These are phyloP conservation scores for Heliconius hermathena DNA, from an alignment of 1,140 invertebrate species.

Conservation along the genomic window DNA sequence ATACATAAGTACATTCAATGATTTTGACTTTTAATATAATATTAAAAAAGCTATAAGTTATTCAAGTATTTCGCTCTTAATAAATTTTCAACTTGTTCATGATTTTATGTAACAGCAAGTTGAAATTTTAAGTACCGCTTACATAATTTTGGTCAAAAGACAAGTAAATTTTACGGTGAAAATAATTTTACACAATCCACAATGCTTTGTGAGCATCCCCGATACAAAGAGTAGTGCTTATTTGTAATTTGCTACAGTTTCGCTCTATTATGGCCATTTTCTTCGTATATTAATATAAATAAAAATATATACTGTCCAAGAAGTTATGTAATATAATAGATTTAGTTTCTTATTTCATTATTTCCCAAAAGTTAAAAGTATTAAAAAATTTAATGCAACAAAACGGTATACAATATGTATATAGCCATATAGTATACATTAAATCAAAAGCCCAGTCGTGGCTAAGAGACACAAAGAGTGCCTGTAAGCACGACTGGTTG, in stretches of 20 bases:
- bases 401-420: not conserved
- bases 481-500: too few relatives aligned
- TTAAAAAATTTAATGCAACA: not conserved
- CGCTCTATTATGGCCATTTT: not conserved
- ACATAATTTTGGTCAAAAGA: constrained; percentile 7
- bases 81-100: constrained; percentile 10
- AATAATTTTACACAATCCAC: constrained; percentile 10
- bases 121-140: not conserved
- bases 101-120: constrained; percentile 5
- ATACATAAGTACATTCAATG: not conserved
- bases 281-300: not conserved
- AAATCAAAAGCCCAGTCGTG: too few relatives aligned
- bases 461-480: too few relatives aligned
- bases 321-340: not conserved
- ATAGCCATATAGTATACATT: too few relatives aligned
- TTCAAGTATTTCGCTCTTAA: not conserved
- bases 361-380: not conserved
- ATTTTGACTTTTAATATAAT: not conserved
- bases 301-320: not conserved
- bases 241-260: constrained; percentile 1
- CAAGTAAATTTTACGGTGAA: constrained; percentile 3
- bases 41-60: not conserved
- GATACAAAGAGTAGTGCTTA: not conserved
- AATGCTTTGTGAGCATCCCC: constrained; percentile 7
- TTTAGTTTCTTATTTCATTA: not conserved